Evolutionary conservation across 2,797 vertebrate species (phyloP), one percentile per base, ranked within the genome.

Genomic region (Darevskia mixta): DNA sequence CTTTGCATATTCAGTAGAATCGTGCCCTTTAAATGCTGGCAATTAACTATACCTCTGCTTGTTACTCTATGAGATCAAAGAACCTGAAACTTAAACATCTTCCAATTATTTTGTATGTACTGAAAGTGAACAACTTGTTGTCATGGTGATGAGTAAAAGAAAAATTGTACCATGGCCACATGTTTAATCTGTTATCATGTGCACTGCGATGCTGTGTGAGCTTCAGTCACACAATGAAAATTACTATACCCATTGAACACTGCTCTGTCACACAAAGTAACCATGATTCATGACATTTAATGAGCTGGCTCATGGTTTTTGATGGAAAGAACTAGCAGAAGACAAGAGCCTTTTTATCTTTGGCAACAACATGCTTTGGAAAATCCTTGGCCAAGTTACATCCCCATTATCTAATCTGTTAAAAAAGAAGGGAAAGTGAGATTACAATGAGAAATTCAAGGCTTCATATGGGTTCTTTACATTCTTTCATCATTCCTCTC

Each of bases 21-120:
- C 73, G 41, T 0, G 82, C 43, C 43, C 67, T 86, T 90, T 18
- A 64, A 86, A 9, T 82, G 35, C 38, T 67, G 61, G 81, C 43
- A 83, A 83, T 1, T 11, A 69, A 86, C 83, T 76, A 79, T 77
- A 90, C 2, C 76, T 82, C 13, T 82, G 0, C 73, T 35, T 45
- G 2, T 61, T 91, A 85, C 25, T 90, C 38, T 5, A 27, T 8
- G 43, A 82, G 43, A 82, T 73, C 81, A 81, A 87, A 85, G 23
- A 67, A 2, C 80, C 15, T 67, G 79, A 87, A 89, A 77, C 6
- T 76, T 55, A 4, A 79, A 72, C 75, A 58, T 15, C 29, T 5
- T 66, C 61, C 83, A 64, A 45, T 86, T 58, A 80, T 73, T 83
- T 86, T 81, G 80, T 4, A 83, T 78, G 23, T 67, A 67, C 38